phyloP scores from a whole-genome alignment of 2,113 vertebrate genomes.

The Zosterops japonicus region DNA sequence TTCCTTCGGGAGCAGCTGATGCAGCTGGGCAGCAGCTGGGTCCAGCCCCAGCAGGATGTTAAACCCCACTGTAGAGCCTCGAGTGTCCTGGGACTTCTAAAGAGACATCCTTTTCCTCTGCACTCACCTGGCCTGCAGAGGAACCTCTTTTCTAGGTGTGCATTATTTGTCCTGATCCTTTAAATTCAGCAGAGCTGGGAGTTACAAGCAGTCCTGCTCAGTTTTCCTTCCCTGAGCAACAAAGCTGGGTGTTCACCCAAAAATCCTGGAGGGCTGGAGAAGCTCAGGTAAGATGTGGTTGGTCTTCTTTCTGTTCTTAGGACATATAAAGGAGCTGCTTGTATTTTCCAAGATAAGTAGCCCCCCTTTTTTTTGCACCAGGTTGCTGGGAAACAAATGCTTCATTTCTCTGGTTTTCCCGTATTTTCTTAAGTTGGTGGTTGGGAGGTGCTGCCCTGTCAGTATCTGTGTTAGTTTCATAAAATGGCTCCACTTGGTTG shows the following conservation, averaged over 20 bases:
- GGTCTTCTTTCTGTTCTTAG: not conserved
- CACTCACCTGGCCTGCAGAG: not conserved
- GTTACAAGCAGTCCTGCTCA: accelerated
- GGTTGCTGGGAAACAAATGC: not conserved
- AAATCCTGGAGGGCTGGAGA: not conserved
- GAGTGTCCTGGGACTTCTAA: not conserved
- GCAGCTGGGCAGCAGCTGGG: constrained; percentile 62
- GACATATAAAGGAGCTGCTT: not conserved
- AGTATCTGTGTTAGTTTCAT: not conserved
- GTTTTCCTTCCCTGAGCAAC: not conserved
- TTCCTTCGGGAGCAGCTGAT: constrained; percentile 32
- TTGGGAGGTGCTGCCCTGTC: not conserved
- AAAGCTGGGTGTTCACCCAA: not conserved
- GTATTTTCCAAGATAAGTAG: not conserved
- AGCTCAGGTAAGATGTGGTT: not conserved
- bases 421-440: not conserved
- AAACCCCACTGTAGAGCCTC: not conserved
- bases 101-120: not conserved
- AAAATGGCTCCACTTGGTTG: not conserved
- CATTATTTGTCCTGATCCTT: not conserved
- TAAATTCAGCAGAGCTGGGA: not conserved
- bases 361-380: not conserved
- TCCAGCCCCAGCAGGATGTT: not conserved
- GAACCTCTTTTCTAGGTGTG: not conserved
- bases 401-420: not conserved